These are phyloP conservation scores for Alviniconcha strummeri DNA, from an alignment of 2,888 invertebrate genomes.

Conservation along the genomic window DNA sequence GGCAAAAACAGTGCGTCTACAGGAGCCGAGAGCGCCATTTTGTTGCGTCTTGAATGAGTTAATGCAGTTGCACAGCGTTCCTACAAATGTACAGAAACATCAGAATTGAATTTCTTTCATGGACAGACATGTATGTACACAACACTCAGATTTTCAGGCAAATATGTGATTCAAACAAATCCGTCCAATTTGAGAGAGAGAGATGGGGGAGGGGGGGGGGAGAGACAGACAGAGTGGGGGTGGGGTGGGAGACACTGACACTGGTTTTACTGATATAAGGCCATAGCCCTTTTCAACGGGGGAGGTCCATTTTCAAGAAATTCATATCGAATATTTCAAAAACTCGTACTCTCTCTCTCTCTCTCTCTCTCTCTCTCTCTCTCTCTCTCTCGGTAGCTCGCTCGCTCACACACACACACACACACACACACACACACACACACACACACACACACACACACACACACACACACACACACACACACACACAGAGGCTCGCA, in stretches of 20 bases:
- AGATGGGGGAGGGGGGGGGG: not conserved
- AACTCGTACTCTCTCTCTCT: too few relatives aligned
- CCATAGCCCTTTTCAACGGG: too few relatives aligned
- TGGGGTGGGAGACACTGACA: not conserved
- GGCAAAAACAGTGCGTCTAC: too few relatives aligned
- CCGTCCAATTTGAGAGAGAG: not conserved
- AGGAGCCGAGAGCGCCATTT: too few relatives aligned
- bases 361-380: too few relatives aligned
- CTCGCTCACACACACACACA: too few relatives aligned
- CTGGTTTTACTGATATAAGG: not conserved
- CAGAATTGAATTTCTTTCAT: not conserved
- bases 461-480: not conserved
- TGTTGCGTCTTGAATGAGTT: too few relatives aligned
- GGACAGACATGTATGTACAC: not conserved
- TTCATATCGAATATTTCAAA: not conserved
- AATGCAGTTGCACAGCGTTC: not conserved
- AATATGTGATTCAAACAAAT: not conserved
- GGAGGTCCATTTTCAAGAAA: too few relatives aligned
- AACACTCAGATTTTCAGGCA: not conserved
- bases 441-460: slow-evolving; percentile 10
- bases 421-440: slow-evolving; percentile 19
- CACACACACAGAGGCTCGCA: too few relatives aligned
- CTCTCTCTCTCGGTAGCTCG: too few relatives aligned
- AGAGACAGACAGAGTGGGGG: not conserved
- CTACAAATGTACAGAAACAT: not conserved